Conservation (phyloP, 2,797 vertebrate genomes). For the Tapirus indicus region DNA sequence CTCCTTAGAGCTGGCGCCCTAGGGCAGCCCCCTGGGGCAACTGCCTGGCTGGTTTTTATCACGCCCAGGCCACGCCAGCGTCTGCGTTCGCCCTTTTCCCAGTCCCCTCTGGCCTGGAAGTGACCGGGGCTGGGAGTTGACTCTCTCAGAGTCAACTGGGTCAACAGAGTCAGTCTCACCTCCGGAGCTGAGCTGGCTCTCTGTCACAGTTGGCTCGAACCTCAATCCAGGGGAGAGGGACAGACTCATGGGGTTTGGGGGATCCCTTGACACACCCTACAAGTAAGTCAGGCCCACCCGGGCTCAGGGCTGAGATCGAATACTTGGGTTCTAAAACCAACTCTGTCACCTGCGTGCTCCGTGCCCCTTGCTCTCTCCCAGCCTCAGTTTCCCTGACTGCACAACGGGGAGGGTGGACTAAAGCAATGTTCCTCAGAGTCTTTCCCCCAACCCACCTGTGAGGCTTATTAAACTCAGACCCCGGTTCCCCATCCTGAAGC, state of each 20-base stretch:
- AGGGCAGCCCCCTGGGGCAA: not conserved
- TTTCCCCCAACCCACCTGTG: not conserved
- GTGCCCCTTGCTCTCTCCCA: not conserved
- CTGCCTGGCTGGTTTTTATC: not conserved
- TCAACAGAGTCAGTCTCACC: no score
- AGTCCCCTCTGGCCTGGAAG: not conserved
- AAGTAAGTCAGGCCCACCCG: not conserved
- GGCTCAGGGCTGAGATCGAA: not conserved
- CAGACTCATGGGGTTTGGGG: not conserved
- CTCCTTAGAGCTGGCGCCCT: not conserved
- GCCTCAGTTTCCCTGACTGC: not conserved
- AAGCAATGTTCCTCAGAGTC: not conserved
- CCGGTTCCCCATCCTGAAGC: not conserved
- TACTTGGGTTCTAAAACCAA: not conserved
- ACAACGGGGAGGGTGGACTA: not conserved
- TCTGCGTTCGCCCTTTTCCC: not conserved
- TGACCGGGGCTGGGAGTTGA: not conserved
- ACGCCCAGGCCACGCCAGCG: not conserved
- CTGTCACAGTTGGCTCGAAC: not conserved
- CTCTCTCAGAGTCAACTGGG: no score
- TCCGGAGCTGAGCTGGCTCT: no score
- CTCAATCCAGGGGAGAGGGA: not conserved
- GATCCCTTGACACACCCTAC: not conserved
- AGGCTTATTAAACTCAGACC: not conserved
- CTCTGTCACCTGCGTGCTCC: not conserved